Conservation (phyloP, 1,140 invertebrate species). For the Bradynema listronoti region DNA sequence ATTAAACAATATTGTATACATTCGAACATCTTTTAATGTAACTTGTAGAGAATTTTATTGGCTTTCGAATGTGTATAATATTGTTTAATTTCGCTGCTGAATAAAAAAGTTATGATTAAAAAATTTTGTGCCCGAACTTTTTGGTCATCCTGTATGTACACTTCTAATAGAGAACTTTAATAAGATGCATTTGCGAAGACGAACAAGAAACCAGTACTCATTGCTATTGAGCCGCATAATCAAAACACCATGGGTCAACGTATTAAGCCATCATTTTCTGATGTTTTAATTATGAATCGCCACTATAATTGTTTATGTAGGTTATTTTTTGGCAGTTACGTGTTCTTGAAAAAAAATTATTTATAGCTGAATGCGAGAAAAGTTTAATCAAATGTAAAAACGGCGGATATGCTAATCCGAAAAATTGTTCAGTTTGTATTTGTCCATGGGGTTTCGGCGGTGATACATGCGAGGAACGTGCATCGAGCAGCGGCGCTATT, state of each 20-base stretch:
- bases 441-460: conserved; percentile 27
- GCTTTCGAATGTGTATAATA: not conserved
- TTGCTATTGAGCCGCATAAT: conserved; percentile 20
- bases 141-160: not conserved
- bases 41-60: not conserved
- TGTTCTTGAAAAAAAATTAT: conserved; percentile 13
- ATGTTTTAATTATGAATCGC: conserved; percentile 24
- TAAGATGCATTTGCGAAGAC: conserved; percentile 10
- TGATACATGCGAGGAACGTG: conserved; percentile 1
- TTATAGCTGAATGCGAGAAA: conserved; percentile 9
- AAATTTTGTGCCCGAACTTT: not conserved
- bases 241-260: conserved; percentile 30
- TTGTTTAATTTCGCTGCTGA: not conserved
- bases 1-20: not conserved
- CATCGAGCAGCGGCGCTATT: not conserved
- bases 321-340: not conserved
- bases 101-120: not conserved
- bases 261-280: conserved; percentile 16
- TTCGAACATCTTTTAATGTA: not conserved
- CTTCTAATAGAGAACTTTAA: not conserved
- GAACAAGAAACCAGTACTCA: conserved; percentile 12
- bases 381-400: conserved; percentile 11
- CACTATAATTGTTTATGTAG: conserved; percentile 23
- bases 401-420: conserved; percentile 22
- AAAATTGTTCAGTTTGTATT: conserved; percentile 18